These are phyloP conservation scores for Protonemura montana DNA, from an alignment of 2,888 invertebrate genomes.

Conservation along the genomic window DNA sequence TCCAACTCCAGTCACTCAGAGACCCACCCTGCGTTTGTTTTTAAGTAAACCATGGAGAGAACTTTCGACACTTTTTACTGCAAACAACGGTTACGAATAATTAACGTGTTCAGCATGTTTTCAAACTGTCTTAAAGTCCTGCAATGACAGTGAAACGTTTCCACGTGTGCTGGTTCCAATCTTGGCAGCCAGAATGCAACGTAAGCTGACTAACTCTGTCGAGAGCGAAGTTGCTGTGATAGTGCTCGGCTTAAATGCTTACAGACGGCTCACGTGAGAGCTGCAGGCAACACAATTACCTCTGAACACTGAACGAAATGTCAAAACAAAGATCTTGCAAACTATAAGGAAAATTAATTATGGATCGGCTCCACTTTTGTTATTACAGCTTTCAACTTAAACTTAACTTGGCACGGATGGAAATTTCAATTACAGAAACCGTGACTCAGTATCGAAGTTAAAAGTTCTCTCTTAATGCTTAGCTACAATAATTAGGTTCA, in stretches of 20 bases:
- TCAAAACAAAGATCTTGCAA: neutral
- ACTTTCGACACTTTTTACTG: neutral
- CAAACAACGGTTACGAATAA: neutral
- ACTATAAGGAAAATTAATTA: neutral
- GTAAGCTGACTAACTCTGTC: neutral
- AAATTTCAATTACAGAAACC: neutral
- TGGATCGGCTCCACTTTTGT: neutral
- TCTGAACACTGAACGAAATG: neutral
- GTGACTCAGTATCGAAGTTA: neutral
- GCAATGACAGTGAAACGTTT: neutral
- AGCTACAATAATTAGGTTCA: slow-evolving; percentile 7
- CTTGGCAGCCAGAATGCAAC: neutral
- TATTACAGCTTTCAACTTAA: neutral
- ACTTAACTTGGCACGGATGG: neutral
- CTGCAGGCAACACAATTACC: neutral
- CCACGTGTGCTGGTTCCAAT: neutral
- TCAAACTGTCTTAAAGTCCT: no score
- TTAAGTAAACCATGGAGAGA: neutral
- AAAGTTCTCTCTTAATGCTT: slow-evolving; percentile 21
- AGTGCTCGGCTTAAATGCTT: neutral
- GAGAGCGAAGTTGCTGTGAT: neutral
- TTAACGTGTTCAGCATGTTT: no score
- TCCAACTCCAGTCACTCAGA: neutral
- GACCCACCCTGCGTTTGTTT: neutral
- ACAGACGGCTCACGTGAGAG: neutral